Conservation (phyloP, 2,113 vertebrate species). For the Barbus barbus region DNA sequence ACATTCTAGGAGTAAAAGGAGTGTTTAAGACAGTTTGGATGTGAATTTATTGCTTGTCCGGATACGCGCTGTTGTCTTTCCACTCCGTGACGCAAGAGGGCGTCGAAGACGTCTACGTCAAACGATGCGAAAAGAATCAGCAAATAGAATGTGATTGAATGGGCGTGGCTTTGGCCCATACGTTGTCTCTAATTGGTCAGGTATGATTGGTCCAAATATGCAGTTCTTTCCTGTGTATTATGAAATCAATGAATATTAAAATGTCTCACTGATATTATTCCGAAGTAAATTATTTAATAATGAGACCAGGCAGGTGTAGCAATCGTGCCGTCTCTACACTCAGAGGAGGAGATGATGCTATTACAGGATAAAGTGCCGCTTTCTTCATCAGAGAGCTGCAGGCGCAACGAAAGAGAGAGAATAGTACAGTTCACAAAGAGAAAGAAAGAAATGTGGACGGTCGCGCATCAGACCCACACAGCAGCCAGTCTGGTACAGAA, state of each 20-base stretch:
- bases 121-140: neutral
- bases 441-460: neutral
- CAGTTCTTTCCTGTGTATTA: neutral
- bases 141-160: neutral
- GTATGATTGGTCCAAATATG: neutral
- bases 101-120: neutral
- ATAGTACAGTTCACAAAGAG: neutral
- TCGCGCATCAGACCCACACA: neutral
- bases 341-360: conserved; percentile 72
- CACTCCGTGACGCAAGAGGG: conserved; percentile 11
- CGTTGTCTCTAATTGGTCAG: neutral
- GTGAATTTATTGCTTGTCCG: neutral
- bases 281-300: neutral
- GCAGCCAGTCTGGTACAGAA: conserved; percentile 20
- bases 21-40: neutral
- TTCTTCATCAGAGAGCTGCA: conserved; percentile 69
- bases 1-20: neutral
- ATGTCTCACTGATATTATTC: neutral
- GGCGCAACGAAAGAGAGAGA: conserved; percentile 39
- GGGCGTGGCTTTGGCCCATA: conserved; percentile 16
- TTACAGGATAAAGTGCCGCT: conserved; percentile 74
- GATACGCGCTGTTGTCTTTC: neutral
- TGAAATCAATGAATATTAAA: neutral
- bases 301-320: conserved; percentile 43
- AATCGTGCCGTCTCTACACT: conserved; percentile 73